Percentiles rank a stretch among this genome's conserved stretches.
Conservation (phyloP, 2,888 invertebrate species). For the Acrobasis repandana region DNA sequence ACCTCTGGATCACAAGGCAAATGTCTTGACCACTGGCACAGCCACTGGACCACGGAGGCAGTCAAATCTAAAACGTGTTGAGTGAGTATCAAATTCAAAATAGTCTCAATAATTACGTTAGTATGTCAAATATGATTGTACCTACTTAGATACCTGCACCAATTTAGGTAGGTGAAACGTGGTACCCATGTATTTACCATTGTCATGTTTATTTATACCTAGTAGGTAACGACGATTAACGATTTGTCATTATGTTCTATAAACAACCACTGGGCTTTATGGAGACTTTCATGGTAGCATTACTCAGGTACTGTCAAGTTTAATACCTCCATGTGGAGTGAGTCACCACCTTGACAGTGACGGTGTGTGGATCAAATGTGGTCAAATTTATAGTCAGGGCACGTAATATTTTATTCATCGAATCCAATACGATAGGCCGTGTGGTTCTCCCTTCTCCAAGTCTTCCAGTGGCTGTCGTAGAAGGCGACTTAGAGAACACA, state of each 20-base stretch:
- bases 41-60: no score
- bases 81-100: no score
- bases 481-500: no score
- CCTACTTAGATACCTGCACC: no score
- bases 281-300: conserved; percentile 24
- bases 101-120: no score
- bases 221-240: background rate
- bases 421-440: background rate
- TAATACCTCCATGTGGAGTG: conserved; percentile 38
- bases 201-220: background rate
- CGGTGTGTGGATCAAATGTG: conserved; percentile 37
- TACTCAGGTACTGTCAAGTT: conserved; percentile 9
- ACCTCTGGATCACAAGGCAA: no score
- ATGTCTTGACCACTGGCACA: no score
- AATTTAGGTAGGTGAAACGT: no score
- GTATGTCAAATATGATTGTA: no score
- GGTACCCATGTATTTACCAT: background rate
- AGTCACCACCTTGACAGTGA: conserved; percentile 51
- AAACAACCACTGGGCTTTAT: conserved; percentile 11
- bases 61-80: no score
- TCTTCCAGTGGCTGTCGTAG: no score
- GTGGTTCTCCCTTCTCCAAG: no score
- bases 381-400: conserved; percentile 47
- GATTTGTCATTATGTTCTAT: conserved; percentile 2
- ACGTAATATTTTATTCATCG: background rate